A percentile compares a stretch with the other conserved stretches of the same genome.
These are phyloP conservation scores for Cryptosula pallasiana DNA, from an alignment of 2,888 invertebrate species.

Conservation along the genomic window DNA sequence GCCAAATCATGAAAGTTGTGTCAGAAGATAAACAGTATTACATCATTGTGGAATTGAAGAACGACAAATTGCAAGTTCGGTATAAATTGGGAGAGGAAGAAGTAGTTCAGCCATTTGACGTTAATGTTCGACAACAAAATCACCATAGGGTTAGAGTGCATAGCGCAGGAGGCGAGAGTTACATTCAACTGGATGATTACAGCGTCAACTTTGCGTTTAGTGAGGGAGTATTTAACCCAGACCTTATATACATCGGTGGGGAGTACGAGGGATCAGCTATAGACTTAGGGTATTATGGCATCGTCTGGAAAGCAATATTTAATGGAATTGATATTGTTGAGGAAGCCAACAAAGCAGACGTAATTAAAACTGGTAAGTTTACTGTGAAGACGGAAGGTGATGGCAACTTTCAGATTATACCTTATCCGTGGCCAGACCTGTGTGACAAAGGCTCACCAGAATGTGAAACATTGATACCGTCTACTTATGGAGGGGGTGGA, in stretches of 20 bases:
- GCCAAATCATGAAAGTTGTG: constrained; percentile 6
- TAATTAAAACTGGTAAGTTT: neutral
- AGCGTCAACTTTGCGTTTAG: neutral
- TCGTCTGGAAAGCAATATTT: constrained; percentile 9
- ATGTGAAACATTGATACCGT: neutral
- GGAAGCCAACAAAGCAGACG: neutral
- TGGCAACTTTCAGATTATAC: constrained; percentile 33
- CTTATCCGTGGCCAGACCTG: constrained; percentile 16
- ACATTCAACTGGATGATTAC: neutral
- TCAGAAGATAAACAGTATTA: neutral
- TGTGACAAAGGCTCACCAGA: constrained; percentile 1
- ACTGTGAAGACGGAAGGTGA: constrained; percentile 25
- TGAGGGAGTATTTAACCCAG: neutral
- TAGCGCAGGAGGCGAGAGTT: neutral
- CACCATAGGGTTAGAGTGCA: neutral
- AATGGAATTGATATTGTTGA: constrained; percentile 7
- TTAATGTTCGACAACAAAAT: constrained; percentile 1
- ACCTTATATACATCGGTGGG: constrained; percentile 3
- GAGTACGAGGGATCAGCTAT: neutral
- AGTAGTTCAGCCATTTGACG: neutral
- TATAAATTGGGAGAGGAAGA: constrained; percentile 12
- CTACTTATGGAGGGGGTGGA: neutral
- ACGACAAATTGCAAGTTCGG: neutral
- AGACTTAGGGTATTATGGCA: neutral
- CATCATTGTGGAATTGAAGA: constrained; percentile 2